A percentile compares a stretch with the other conserved stretches of the same genome.
phyloP scores from a whole-genome alignment of 2,888 invertebrate genomes.

The Brenthis ino region DNA sequence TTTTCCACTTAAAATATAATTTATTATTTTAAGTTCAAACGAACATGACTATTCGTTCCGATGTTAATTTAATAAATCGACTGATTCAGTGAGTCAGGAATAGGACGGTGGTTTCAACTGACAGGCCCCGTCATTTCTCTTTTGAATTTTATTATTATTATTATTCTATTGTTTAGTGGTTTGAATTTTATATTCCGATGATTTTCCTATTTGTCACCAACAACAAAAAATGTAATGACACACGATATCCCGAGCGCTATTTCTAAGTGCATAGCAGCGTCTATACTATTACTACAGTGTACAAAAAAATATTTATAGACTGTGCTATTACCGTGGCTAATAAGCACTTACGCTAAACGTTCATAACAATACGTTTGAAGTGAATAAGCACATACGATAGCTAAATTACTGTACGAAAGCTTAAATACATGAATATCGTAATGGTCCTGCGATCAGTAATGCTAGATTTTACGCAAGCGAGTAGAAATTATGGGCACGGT shows the following conservation, averaged over 20 bases:
- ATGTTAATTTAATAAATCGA: slow-evolving; percentile 21
- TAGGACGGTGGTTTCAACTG: slow-evolving; percentile 26
- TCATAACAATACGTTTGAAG: slow-evolving; percentile 21
- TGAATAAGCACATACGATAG: slow-evolving; percentile 28
- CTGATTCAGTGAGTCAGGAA: slow-evolving; percentile 29
- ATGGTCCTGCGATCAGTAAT: slow-evolving; percentile 32
- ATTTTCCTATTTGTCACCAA: slow-evolving; percentile 17
- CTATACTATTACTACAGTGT: background rate
- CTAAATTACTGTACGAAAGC: slow-evolving; percentile 22
- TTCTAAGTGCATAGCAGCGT: background rate
- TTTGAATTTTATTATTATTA: slow-evolving; percentile 1
- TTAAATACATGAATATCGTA: slow-evolving; percentile 31
- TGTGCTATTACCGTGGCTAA: slow-evolving; percentile 6
- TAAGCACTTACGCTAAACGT: slow-evolving; percentile 29
- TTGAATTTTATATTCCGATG: slow-evolving; percentile 7
- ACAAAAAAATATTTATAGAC: no score
- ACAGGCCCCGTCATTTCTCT: slow-evolving; percentile 14
- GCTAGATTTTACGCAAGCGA: slow-evolving; percentile 39
- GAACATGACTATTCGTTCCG: background rate
- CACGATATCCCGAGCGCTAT: background rate
- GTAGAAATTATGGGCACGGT: slow-evolving; percentile 33
- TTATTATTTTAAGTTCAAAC: background rate
- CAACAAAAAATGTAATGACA: slow-evolving; percentile 6
- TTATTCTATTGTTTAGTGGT: no score
- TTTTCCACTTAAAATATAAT: background rate